phyloP scores from a whole-genome alignment of 2,888 invertebrate genomes.

The Tenthredo notha region DNA sequence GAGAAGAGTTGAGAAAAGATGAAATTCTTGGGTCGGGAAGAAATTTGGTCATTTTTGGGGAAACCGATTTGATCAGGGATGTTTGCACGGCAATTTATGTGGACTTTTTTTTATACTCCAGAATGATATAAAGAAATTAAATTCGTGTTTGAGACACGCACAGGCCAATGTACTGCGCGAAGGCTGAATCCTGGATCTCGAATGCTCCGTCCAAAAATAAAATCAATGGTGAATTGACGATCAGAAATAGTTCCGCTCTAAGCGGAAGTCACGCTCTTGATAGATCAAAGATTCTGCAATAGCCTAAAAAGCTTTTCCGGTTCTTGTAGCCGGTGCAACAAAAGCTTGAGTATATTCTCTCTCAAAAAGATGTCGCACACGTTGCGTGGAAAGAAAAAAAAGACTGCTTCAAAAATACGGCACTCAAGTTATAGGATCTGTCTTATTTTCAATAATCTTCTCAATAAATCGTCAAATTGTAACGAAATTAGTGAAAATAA shows the following conservation, averaged over 20 bases:
- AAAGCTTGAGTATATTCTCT: neutral
- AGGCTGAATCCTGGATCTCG: constrained; percentile 69
- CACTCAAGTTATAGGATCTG: neutral
- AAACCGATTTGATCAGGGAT: neutral
- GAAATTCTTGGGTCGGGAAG: neutral
- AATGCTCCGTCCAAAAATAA: constrained; percentile 72
- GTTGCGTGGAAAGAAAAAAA: neutral
- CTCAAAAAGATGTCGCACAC: neutral
- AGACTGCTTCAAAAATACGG: neutral
- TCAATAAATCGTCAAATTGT: neutral
- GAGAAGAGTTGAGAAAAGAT: neutral
- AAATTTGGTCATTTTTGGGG: neutral
- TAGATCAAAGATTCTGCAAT: constrained; percentile 42
- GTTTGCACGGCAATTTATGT: neutral
- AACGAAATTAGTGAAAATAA: neutral
- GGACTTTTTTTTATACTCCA: neutral
- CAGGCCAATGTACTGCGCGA: constrained; percentile 37
- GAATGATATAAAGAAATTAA: neutral
- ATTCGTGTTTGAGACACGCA: constrained; percentile 6
- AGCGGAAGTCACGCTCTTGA: constrained; percentile 45
- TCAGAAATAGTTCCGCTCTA: constrained; percentile 69
- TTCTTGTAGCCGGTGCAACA: neutral
- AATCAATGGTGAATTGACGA: constrained; percentile 71
- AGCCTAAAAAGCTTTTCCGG: neutral
- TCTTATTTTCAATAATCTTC: neutral